Conservation (phyloP, 1,140 invertebrate species). For the Cephus cinctus region DNA sequence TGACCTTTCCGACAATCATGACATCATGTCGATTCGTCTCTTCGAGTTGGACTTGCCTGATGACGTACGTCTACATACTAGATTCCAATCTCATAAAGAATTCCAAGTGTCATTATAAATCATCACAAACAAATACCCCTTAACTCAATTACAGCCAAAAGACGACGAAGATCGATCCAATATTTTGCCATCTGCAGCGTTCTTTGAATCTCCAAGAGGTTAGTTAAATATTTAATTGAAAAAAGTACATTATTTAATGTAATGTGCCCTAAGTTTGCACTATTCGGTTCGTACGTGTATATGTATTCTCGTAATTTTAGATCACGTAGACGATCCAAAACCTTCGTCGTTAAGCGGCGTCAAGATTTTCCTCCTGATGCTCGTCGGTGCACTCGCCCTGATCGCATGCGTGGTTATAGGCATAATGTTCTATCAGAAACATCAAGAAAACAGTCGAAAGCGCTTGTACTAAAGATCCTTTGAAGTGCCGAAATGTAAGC, state of each 20-base stretch:
- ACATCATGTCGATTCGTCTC: constrained; percentile 88
- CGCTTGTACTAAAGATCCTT: constrained; percentile 76
- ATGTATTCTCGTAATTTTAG: too few species aligned
- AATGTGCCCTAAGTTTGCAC: too few species aligned
- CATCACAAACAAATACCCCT: constrained; percentile 17
- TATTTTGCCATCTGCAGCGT: constrained; percentile 77
- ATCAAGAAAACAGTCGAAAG: constrained; percentile 85
- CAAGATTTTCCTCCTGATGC: constrained; percentile 85
- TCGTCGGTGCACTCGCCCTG: constrained; percentile 74
- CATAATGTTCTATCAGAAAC: constrained; percentile 89
- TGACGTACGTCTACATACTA: constrained; percentile 65
- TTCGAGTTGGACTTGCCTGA: constrained; percentile 82
- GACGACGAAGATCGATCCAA: constrained; percentile 70
- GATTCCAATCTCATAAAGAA: too few species aligned
- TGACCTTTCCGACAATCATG: constrained; percentile 95
- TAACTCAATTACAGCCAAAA: constrained; percentile 58
- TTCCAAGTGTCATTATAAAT: too few species aligned
- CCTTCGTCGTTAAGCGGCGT: constrained; percentile 77
- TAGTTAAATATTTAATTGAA: constrained; percentile 16
- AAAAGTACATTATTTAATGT: not conserved
- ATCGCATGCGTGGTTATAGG: constrained; percentile 80
- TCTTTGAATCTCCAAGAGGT: constrained; percentile 80
- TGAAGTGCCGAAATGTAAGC: not conserved
- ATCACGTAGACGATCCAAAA: constrained; percentile 86
- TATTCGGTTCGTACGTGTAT: too few species aligned